These are phyloP conservation scores for Helicolenus hilgendorfi DNA, from an alignment of 2,797 vertebrate genomes.

Conservation along the genomic window DNA sequence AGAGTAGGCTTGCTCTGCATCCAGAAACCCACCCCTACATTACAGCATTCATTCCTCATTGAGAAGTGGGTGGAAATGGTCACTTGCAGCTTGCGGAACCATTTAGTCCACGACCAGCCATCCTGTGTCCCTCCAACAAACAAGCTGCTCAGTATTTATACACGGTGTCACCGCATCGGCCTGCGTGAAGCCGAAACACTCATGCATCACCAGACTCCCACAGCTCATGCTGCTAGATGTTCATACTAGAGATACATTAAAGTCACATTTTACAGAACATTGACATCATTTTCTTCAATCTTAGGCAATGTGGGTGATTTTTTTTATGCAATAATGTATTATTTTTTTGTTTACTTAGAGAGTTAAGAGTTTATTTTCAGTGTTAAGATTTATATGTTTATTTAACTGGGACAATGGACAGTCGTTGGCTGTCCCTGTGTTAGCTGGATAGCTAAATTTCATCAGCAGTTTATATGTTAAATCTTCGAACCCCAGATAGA, in stretches of 20 bases:
- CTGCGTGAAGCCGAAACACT: constrained; percentile 21
- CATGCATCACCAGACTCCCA: constrained; percentile 24
- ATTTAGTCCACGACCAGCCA: constrained; percentile 66
- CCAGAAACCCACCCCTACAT: constrained; percentile 45
- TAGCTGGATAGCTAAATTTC: too few species aligned
- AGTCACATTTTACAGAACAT: neutral
- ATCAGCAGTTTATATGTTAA: neutral
- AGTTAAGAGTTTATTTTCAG: neutral
- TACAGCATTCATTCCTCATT: constrained; percentile 67
- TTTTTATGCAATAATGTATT: neutral
- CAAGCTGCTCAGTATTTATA: constrained; percentile 52
- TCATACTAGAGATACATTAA: neutral
- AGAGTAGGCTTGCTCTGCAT: constrained; percentile 13
- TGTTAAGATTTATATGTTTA: neutral
- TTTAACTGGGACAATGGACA: too few species aligned
- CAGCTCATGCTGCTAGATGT: constrained; percentile 5
- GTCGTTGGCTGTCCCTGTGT: too few species aligned
- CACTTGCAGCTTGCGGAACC: constrained; percentile 51
- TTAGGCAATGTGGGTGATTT: neutral
- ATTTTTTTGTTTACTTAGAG: neutral
- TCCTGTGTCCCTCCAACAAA: constrained; percentile 65
- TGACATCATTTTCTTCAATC: neutral
- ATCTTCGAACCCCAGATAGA: neutral
- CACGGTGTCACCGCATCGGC: constrained; percentile 19
- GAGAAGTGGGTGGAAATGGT: constrained; percentile 59